phyloP scores from a whole-genome alignment of 2,113 vertebrate genomes.

The Chaenogobius annularis region DNA sequence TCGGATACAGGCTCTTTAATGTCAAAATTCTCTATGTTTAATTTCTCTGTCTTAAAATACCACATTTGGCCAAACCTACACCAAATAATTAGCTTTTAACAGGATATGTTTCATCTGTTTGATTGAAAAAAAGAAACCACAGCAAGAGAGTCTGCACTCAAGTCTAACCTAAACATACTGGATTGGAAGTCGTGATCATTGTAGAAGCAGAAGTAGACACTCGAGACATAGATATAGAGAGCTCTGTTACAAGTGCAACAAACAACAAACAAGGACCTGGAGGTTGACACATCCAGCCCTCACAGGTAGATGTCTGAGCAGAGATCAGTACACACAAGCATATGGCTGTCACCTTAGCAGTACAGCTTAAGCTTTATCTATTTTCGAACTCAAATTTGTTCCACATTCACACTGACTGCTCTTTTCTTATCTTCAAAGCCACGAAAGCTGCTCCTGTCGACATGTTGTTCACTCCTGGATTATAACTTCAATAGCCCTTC shows the following conservation, averaged over 20 bases:
- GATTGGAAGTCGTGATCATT: neutral
- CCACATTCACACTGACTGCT: neutral
- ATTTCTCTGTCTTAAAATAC: neutral
- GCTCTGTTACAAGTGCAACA: neutral
- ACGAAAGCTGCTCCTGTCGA: neutral
- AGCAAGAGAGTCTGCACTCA: neutral
- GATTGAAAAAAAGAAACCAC: neutral
- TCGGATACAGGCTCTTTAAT: too few relatives aligned
- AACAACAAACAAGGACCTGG: neutral
- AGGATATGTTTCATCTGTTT: neutral
- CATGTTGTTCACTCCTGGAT: neutral
- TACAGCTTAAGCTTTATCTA: neutral
- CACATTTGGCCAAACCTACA: neutral
- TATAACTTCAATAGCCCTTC: neutral
- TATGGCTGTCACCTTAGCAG: neutral
- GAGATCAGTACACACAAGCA: neutral
- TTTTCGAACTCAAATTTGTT: neutral
- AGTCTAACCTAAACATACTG: neutral
- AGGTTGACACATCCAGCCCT: neutral
- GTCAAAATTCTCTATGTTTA: too few relatives aligned
- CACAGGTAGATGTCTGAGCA: neutral
- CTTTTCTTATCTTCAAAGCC: slow-evolving; percentile 4
- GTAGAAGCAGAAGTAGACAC: neutral
- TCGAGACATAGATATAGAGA: neutral
- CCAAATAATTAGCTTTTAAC: neutral